Conservation (phyloP, 2,797 vertebrate species). For the Hydrolagus colliei region DNA sequence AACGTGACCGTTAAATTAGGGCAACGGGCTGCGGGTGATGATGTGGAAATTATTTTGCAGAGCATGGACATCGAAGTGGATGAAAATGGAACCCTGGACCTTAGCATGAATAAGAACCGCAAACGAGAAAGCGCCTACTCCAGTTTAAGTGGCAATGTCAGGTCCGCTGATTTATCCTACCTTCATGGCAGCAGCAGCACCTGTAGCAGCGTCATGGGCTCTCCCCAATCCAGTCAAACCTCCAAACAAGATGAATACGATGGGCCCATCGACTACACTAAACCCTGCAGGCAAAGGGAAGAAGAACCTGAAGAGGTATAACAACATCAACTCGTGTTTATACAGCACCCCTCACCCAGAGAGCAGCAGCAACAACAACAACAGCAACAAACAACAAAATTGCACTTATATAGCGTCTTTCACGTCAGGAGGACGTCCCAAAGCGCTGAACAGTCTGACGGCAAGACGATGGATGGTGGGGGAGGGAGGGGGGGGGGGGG, state of each 20-base stretch:
- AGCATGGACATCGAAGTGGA: slow-evolving; percentile 88
- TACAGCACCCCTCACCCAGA: no score
- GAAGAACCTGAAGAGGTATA: slow-evolving; percentile 87
- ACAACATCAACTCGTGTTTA: no score
- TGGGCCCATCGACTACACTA: slow-evolving; percentile 94
- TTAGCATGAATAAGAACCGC: slow-evolving; percentile 94
- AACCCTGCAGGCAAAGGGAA: slow-evolving; percentile 85
- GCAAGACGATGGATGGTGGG: no score
- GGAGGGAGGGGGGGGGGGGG: no score
- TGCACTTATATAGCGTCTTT: no score
- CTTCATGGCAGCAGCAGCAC: slow-evolving; percentile 72
- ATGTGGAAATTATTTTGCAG: slow-evolving; percentile 47
- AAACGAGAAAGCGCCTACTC: slow-evolving; percentile 68
- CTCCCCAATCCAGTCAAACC: slow-evolving; percentile 72
- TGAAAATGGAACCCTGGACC: slow-evolving; percentile 91
- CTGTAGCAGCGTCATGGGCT: slow-evolving; percentile 78
- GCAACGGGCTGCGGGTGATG: no score
- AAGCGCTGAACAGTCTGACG: no score
- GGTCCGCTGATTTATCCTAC: slow-evolving; percentile 77
- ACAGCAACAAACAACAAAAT: no score
- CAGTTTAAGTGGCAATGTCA: slow-evolving; percentile 72
- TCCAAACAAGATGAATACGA: slow-evolving; percentile 96
- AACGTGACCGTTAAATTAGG: no score
- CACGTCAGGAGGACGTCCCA: no score
- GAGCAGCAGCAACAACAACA: no score